Evolutionary conservation across 2,113 vertebrate genomes (phyloP).

Genomic region (Okapia johnstoni): DNA sequence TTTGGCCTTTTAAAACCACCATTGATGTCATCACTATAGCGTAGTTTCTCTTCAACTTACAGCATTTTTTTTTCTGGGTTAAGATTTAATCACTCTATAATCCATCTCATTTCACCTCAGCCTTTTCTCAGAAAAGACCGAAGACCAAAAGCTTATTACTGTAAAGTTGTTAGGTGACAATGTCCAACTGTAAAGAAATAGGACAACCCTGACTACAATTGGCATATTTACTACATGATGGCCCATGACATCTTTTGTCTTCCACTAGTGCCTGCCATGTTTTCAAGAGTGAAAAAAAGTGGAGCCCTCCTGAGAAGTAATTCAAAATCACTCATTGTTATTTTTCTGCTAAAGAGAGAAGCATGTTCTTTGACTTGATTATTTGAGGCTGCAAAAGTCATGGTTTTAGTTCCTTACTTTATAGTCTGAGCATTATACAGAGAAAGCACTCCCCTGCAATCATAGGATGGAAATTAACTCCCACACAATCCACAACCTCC

Average conservation of each 20-base stretch:
- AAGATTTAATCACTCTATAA: conserved; percentile 36
- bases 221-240: not conserved
- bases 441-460: not conserved
- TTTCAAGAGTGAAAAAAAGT: not conserved
- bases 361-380: not conserved
- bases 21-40: not conserved
- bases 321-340: not conserved
- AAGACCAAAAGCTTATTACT: not conserved
- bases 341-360: not conserved
- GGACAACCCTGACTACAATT: not conserved
- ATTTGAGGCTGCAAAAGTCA: not conserved
- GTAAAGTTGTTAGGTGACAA: not conserved
- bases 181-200: not conserved
- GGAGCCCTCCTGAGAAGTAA: not conserved
- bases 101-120: conserved; percentile 20
- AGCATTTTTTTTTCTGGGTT: not conserved
- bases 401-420: not conserved
- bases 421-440: not conserved
- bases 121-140: not conserved
- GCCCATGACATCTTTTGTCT: not conserved
- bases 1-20: conserved; percentile 38
- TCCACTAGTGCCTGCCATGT: not conserved
- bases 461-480: not conserved
- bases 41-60: not conserved
- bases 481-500: not conserved